phyloP scores from a whole-genome alignment of 2,888 invertebrate genomes.

The Melanotus villosus region DNA sequence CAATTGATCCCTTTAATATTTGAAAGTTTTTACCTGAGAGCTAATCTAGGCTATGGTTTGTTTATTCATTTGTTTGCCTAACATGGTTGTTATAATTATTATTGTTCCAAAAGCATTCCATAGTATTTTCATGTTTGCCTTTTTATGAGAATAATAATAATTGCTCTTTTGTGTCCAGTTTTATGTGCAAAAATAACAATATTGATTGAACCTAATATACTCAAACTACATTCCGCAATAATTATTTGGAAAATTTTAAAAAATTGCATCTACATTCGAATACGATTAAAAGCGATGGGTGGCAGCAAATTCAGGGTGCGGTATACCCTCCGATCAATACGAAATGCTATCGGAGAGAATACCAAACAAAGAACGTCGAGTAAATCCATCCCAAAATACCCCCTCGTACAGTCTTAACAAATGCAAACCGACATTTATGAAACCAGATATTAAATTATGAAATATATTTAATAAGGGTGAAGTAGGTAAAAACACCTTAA shows the following conservation, averaged over 20 bases:
- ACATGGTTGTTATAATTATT: too few species aligned
- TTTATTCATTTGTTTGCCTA: too few species aligned
- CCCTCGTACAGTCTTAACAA: conserved; percentile 11
- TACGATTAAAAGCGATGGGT: not conserved
- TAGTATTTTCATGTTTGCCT: too few species aligned
- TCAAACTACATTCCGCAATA: not conserved
- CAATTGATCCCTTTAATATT: conserved; percentile 38
- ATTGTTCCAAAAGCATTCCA: too few species aligned
- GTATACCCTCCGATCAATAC: conserved; percentile 32
- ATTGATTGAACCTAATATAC: too few species aligned
- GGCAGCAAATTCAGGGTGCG: conserved; percentile 18
- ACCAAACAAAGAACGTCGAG: conserved; percentile 26
- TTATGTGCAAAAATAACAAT: too few species aligned
- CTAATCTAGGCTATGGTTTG: too few species aligned
- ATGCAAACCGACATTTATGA: not conserved
- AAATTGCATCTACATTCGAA: too few species aligned
- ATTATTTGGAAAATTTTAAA: not conserved
- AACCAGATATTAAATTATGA: not conserved
- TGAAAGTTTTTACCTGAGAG: conserved; percentile 35
- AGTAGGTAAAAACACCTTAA: conserved; percentile 29
- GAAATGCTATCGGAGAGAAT: conserved; percentile 1
- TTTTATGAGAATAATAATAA: too few species aligned
- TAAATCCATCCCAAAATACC: not conserved
- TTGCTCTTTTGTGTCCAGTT: too few species aligned
- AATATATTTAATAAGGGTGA: conserved; percentile 1